These are phyloP conservation scores for Busseola fusca DNA, from an alignment of 2,888 invertebrate species.

Conservation along the genomic window DNA sequence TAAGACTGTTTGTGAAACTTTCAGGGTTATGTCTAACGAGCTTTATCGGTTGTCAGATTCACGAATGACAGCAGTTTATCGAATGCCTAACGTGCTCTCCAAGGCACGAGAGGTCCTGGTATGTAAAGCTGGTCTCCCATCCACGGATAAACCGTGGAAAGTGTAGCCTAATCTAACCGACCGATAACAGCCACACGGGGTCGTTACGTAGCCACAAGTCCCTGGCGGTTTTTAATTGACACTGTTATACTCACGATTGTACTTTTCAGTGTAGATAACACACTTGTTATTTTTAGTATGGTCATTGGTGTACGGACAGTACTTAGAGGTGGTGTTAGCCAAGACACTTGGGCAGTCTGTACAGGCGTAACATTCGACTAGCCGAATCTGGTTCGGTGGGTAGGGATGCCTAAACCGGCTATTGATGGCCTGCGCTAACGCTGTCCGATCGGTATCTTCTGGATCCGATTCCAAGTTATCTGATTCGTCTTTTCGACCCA, in stretches of 20 bases:
- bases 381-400: slow-evolving; percentile 1
- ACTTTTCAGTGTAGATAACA: slow-evolving; percentile 76
- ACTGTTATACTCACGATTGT: slow-evolving; percentile 69
- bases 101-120: background rate
- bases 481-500: slow-evolving; percentile 38
- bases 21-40: background rate
- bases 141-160: background rate
- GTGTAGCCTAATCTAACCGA: background rate
- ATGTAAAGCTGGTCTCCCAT: background rate
- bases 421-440: slow-evolving; percentile 31
- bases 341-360: slow-evolving; percentile 70
- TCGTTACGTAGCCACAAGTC: background rate
- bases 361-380: slow-evolving; percentile 74
- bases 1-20: background rate
- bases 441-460: slow-evolving; percentile 47
- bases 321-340: slow-evolving; percentile 67
- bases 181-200: background rate
- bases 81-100: background rate
- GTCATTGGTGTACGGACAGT: slow-evolving; percentile 70
- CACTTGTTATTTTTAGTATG: slow-evolving; percentile 70
- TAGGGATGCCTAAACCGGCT: slow-evolving; percentile 21
- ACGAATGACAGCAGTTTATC: background rate
- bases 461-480: slow-evolving; percentile 28
- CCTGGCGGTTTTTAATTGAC: background rate
- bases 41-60: background rate